A percentile compares a stretch with the other conserved stretches of the same genome.
phyloP scores from a whole-genome alignment of 2,113 vertebrate species.

The Ceyx margarethae region DNA sequence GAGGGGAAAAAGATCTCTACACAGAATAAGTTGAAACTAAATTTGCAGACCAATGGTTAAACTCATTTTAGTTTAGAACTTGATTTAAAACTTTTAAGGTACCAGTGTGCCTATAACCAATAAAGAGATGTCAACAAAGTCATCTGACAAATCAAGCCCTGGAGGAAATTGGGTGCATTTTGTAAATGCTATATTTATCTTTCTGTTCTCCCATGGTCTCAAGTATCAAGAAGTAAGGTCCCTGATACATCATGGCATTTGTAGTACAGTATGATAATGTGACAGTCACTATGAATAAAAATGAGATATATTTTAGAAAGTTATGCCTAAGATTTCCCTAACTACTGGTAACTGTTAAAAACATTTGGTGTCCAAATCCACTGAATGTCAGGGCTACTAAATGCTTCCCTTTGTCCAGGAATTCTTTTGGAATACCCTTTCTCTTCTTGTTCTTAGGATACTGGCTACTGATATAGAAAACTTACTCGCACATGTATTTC shows the following conservation, averaged over 20 bases:
- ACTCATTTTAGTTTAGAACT: neutral
- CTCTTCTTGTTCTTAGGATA: neutral
- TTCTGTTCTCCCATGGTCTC: neutral
- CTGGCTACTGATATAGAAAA: neutral
- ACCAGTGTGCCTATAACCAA: neutral
- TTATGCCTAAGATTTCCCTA: neutral
- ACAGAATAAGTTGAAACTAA: neutral
- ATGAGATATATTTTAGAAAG: neutral
- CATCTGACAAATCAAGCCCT: neutral
- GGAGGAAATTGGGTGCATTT: neutral
- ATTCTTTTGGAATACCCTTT: neutral
- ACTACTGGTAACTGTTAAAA: neutral
- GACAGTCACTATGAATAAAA: neutral
- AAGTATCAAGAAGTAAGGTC: neutral
- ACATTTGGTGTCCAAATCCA: neutral
- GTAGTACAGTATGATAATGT: neutral
- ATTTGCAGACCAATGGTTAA: neutral
- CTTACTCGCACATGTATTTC: conserved; percentile 91
- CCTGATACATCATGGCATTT: neutral
- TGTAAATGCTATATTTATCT: neutral
- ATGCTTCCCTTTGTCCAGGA: neutral
- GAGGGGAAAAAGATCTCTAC: neutral
- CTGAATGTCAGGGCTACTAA: neutral
- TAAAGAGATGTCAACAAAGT: neutral
- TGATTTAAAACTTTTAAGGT: neutral